These are phyloP conservation scores for Pseudotriccus pelzelni DNA, from an alignment of 2,797 vertebrate species.

Conservation along the genomic window DNA sequence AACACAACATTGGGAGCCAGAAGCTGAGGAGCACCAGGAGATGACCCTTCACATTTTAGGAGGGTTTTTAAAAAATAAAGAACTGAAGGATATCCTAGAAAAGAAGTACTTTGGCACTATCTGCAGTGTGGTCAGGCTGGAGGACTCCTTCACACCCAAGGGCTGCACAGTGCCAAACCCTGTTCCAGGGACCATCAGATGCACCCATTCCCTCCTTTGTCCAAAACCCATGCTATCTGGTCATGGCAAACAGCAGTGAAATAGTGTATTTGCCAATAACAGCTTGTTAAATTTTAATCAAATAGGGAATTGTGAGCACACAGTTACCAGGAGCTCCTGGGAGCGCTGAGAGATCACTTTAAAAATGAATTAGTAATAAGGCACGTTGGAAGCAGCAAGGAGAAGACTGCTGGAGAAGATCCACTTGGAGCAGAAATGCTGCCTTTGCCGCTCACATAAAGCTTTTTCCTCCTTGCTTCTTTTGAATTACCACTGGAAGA, in stretches of 20 bases:
- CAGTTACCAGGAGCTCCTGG: slow-evolving; percentile 55
- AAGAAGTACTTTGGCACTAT: neutral
- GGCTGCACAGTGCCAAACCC: neutral
- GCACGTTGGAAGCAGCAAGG: slow-evolving; percentile 25
- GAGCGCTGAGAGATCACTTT: slow-evolving; percentile 58
- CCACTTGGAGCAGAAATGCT: neutral
- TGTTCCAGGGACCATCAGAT: neutral
- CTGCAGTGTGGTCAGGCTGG: neutral
- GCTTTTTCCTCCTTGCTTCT: neutral
- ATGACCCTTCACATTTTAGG: neutral
- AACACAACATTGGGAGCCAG: neutral
- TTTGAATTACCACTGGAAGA: neutral
- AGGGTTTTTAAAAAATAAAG: neutral
- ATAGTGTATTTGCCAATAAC: slow-evolving; percentile 68
- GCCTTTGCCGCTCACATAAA: neutral
- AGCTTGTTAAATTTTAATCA: slow-evolving; percentile 76
- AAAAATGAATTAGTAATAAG: slow-evolving; percentile 70
- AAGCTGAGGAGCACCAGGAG: neutral
- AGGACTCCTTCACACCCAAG: neutral
- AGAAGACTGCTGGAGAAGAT: slow-evolving; percentile 35
- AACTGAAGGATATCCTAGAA: neutral
- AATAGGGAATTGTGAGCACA: slow-evolving; percentile 52
- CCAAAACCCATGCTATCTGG: slow-evolving; percentile 5
- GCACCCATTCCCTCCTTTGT: neutral
- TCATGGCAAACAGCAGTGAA: neutral